Conservation (phyloP, 92 coral and sea anemone genomes). For the Phenganax stokvisi region DNA sequence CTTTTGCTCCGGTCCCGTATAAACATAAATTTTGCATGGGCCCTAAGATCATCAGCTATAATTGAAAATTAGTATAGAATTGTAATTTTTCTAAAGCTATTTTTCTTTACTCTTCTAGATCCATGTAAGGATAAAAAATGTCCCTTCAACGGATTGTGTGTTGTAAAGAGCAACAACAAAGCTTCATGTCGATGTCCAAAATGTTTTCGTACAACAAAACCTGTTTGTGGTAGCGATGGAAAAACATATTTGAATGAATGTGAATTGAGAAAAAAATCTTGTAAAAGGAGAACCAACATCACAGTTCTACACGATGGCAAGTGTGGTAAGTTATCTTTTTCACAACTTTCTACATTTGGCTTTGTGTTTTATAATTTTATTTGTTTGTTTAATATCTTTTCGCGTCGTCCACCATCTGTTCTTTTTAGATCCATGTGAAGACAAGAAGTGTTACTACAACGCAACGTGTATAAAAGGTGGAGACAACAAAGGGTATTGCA, state of each 20-base stretch:
- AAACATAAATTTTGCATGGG: no score
- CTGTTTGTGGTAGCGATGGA: slow-evolving; percentile 53
- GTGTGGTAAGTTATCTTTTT: slow-evolving; percentile 59
- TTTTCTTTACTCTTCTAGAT: slow-evolving; percentile 35
- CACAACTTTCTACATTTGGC: neutral
- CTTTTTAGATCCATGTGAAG: slow-evolving; percentile 63
- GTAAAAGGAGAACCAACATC: slow-evolving; percentile 49
- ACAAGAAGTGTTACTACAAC: slow-evolving; percentile 53
- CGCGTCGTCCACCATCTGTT: neutral
- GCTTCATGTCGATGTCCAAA: slow-evolving; percentile 61
- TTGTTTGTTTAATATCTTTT: neutral
- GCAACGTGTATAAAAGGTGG: slow-evolving; percentile 49
- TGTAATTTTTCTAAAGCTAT: neutral
- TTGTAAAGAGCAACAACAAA: slow-evolving; percentile 39
- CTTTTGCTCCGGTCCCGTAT: no score
- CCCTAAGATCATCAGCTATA: no score
- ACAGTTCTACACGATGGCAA: slow-evolving; percentile 54
- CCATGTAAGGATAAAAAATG: slow-evolving; percentile 62
- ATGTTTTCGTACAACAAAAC: slow-evolving; percentile 9
- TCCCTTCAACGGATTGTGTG: slow-evolving; percentile 53
- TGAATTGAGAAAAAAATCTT: slow-evolving; percentile 45
- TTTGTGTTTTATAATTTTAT: neutral
- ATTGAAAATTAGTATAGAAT: no score
- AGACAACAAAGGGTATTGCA: slow-evolving; percentile 54
- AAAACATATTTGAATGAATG: slow-evolving; percentile 23